A percentile compares a stretch with the other conserved stretches of the same genome.
These are phyloP conservation scores for Tetragnatha montana DNA, from an alignment of 2,888 invertebrate species.

Conservation along the genomic window DNA sequence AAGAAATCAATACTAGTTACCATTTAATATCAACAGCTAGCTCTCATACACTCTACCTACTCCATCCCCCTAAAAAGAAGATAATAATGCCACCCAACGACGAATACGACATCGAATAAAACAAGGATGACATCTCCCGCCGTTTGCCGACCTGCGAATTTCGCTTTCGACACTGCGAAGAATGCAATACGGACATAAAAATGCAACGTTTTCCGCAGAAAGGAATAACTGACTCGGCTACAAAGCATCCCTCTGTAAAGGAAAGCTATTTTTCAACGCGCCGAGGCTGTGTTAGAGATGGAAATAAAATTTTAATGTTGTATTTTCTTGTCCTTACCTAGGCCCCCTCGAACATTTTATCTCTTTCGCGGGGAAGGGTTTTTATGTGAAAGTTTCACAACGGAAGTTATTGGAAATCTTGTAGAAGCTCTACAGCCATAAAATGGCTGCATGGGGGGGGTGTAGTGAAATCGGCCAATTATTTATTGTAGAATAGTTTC, in stretches of 20 bases:
- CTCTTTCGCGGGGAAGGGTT: background rate
- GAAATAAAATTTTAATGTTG: background rate
- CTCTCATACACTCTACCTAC: background rate
- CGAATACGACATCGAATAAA: background rate
- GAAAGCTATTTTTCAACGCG: background rate
- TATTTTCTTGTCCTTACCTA: background rate
- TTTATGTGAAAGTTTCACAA: background rate
- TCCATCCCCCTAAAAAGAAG: background rate
- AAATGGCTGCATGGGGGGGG: background rate
- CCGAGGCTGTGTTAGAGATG: background rate
- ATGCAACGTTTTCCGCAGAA: background rate
- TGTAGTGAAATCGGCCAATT: background rate
- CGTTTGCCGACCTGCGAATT: background rate
- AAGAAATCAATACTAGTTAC: background rate
- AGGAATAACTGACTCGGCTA: background rate
- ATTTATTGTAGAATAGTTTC: background rate
- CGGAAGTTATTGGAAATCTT: background rate
- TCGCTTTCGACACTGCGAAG: background rate
- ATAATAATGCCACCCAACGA: background rate
- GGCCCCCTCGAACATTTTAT: background rate
- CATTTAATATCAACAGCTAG: background rate
- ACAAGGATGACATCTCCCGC: background rate
- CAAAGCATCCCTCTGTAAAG: background rate
- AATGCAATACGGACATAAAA: background rate
- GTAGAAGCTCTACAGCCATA: background rate